A percentile compares a stretch with the other conserved stretches of the same genome.
Conservation (phyloP, 2,113 vertebrate species). For the Coracopsis vasa region DNA sequence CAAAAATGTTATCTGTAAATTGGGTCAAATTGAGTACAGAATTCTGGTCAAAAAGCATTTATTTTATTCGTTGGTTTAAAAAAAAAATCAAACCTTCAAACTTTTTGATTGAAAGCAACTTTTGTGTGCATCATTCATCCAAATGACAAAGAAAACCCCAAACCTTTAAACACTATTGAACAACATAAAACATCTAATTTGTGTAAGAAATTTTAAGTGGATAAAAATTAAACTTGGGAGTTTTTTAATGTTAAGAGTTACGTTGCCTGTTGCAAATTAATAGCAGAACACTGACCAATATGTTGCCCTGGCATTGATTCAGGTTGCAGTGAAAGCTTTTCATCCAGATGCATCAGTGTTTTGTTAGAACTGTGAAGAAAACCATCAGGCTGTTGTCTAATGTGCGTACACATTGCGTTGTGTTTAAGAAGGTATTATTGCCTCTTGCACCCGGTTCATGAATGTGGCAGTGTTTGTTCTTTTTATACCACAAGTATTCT, state of each 20-base stretch:
- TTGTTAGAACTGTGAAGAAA: neutral
- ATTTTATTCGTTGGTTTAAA: neutral
- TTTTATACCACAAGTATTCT: neutral
- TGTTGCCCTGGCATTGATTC: neutral
- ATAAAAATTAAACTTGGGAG: neutral
- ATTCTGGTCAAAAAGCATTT: neutral
- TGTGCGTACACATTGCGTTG: fast-evolving
- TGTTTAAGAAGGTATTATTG: neutral
- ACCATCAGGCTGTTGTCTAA: neutral
- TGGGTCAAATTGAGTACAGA: neutral
- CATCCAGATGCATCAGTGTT: neutral
- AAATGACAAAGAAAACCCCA: neutral
- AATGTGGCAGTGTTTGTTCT: neutral
- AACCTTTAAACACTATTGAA: neutral
- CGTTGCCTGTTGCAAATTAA: neutral
- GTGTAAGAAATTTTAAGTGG: neutral
- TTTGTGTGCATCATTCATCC: neutral
- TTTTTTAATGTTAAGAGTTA: neutral
- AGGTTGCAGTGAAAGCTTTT: neutral
- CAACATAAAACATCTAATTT: neutral
- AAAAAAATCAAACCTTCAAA: neutral
- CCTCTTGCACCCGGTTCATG: neutral
- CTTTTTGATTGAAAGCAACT: neutral
- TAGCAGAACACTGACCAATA: neutral
- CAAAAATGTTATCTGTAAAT: neutral